Evolutionary conservation across 2,797 vertebrate genomes (phyloP), one percentile per base, ranked within the genome.

Genomic region (Ctenochaetus hawaiiensis): DNA sequence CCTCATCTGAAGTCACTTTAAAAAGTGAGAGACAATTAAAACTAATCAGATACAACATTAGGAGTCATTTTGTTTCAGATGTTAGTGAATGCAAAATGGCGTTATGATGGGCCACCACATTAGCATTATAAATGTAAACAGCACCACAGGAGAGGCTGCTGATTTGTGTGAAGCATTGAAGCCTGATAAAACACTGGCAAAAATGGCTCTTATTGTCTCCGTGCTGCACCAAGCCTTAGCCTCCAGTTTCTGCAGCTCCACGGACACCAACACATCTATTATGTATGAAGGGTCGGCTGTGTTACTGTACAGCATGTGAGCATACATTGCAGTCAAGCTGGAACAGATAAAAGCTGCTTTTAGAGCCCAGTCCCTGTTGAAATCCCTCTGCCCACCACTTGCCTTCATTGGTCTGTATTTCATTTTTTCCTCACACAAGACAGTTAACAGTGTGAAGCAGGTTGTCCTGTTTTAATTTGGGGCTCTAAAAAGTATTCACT

Each of bases 221-320:
- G 48, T 48, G 56, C 52, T 66, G 56, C 77, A 69, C 58, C 77
- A 63, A 49, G 51, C 56, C 43, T 56, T 34, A 4, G 72, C 78
- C 85, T 83, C 57, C 22, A 82, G 84, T 77, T 51, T 71, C 75
- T 76, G 67, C 80, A 68, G 81, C 80, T 72, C 82, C 78, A 63
- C 71, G 83, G 87, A 89, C 90, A 91, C 81, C 64, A 67, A 43
- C 68, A 49, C 77, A 91, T 93, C 58, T 83, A 89, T 91, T 81
- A 90, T 87, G 66, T 61, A 90, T 91, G 84, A 91, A 60, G 86
- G 85, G 74, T 82, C 47, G 56, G 56, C 67, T 7, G 16, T 87
- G 85, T 81, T 79, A 57, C 72, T 43, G 81, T 62, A 41, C 43
- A 37, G 77, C 83, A 74, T 64, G 75, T 77, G 83, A 80, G 79